Evolutionary conservation across 2,113 vertebrate genomes (phyloP).

Genomic region (Marmota monax): DNA sequence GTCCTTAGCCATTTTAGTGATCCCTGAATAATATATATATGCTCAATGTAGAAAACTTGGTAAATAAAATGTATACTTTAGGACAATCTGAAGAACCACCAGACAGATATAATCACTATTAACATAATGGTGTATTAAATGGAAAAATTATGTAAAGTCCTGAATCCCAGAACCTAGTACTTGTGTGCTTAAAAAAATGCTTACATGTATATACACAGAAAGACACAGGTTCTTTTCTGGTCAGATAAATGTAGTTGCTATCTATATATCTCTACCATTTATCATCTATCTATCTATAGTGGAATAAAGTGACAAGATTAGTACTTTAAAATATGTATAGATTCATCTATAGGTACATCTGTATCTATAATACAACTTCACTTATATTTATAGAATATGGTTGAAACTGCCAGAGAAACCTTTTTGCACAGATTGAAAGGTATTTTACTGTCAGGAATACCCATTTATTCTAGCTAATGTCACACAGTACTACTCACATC

Average conservation of each 20-base stretch:
- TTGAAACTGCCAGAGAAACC: not conserved
- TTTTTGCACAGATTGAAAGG: not conserved
- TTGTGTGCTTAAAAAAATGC: not conserved
- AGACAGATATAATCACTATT: constrained; percentile 13
- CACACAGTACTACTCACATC: not conserved
- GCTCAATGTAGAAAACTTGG: not conserved
- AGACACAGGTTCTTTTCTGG: not conserved
- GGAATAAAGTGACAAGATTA: constrained; percentile 7
- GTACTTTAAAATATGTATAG: constrained; percentile 29
- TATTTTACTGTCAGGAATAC: not conserved
- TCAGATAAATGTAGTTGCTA: not conserved
- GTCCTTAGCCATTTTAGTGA: not conserved
- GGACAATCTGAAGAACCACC: not conserved
- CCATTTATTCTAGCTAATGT: not conserved
- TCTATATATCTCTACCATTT: not conserved
- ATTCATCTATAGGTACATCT: not conserved
- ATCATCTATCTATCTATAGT: not conserved
- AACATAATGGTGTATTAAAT: not conserved
- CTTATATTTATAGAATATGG: not conserved
- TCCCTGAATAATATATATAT: constrained; percentile 5
- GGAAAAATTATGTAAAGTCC: not conserved
- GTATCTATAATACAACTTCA: not conserved
- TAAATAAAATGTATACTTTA: constrained; percentile 32
- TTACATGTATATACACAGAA: not conserved
- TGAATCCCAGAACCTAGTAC: not conserved